A percentile compares a stretch with the other conserved stretches of the same genome.
Evolutionary conservation across 1,140 invertebrate species (phyloP).

Genomic region (Halictus rubicundus): DNA sequence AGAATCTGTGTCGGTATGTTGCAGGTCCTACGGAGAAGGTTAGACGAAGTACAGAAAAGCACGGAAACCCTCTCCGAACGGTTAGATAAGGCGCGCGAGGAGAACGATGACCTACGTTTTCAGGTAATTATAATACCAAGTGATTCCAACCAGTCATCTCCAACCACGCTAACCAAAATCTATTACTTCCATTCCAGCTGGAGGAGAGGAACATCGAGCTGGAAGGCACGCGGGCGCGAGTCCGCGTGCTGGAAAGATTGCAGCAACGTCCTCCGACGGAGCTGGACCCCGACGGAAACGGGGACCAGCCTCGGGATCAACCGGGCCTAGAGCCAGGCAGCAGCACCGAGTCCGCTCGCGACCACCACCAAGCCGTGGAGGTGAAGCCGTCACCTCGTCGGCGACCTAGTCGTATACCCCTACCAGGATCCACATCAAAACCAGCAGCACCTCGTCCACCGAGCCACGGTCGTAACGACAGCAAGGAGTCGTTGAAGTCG

Average conservation of each 20-base stretch:
- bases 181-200: conserved; percentile 80
- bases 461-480: conserved; percentile 80
- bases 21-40: conserved; percentile 85
- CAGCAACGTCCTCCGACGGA: conserved; percentile 74
- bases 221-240: conserved; percentile 88
- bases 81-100: conserved; percentile 87
- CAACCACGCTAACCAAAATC: neutral
- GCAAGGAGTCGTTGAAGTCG: conserved; percentile 83
- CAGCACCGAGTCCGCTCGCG: conserved; percentile 84
- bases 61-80: conserved; percentile 84
- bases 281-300: conserved; percentile 69
- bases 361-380: conserved; percentile 74
- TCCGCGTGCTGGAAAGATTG: conserved; percentile 85
- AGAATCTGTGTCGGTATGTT: conserved; percentile 59
- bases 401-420: conserved; percentile 87
- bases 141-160: too few relatives aligned
- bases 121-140: too few relatives aligned
- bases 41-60: conserved; percentile 84
- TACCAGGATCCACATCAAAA: conserved; percentile 79
- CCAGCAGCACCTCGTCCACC: conserved; percentile 77
- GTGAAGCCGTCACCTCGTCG: conserved; percentile 80
- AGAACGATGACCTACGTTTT: conserved; percentile 90
- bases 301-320: conserved; percentile 78
- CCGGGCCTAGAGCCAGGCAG: conserved; percentile 82
- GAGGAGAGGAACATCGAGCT: conserved; percentile 91